Base-by-base conservation (phyloP, 2,113 vertebrate genomes). In the Gallinago undulata region DNA sequence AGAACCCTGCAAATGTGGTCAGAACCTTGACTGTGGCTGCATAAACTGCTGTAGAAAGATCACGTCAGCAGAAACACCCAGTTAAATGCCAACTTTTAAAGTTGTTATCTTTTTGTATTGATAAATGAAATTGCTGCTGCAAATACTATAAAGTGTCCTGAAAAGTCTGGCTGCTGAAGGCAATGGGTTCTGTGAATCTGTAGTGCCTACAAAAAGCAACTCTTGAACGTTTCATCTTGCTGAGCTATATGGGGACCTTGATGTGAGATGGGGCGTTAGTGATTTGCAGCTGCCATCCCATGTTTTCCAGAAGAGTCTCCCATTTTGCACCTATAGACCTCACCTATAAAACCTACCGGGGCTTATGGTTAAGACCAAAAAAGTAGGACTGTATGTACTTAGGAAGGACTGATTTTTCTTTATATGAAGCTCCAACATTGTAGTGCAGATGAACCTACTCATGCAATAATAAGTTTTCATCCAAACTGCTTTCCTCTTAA, bases 201-300 rank as follows among this genome's bases (percentile, higher is more conserved):
- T 41, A 16, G 33, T 48, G 67, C 56, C 69, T 70, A 43, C 0
- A 2, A 56, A 93, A 80, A 66, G 9, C 9, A 7, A 17, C 7
- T 19, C 13, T 51, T 1, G 0, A 83, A n/a, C 4, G 7, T 17
- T 0, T 22, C 50, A 7, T 28, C 76, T 86, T 3, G 0, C 48
- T 45, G 86, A 17, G 43, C 28, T 15, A 41, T 24, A 23, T 14
- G 22, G 19, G 35, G 30, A 25, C 56, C 48, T 41, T 2, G 24
- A 19, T 22, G 35, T 4, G 47, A 48, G n/a, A 37, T 27, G n/a
- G 24, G 18, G 22, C 7, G 9, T 68, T 63, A 62, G 35, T 45
- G 35, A 45, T 70, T 73, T 51, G 24, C 41, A 76, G 62, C 28
- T 0, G 0, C 67, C 45, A 24, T 43, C 41, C 63, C 1, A 0